Evolutionary conservation across 1,140 invertebrate genomes (phyloP), one percentile per base, ranked within the genome.

Genomic region (Halyomorpha halys): DNA sequence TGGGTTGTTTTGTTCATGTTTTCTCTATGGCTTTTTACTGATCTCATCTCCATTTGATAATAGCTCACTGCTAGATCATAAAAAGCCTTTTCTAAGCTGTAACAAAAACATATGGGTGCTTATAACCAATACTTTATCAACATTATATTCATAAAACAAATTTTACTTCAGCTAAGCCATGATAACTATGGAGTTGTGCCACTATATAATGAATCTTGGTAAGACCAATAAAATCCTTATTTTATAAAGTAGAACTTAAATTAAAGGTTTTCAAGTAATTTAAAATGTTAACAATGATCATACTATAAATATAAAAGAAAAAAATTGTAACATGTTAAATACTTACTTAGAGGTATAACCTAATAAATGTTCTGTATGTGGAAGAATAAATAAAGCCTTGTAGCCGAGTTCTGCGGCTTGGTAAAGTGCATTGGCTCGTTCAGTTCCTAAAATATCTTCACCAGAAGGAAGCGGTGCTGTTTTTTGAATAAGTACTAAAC

Each of bases 1-100:
- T 97, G 94, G 16, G 86, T 88, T 14, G 86, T 91, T 78, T 93
- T 94, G 70, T 94, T 94, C 14, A 97, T 79, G 71, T 93, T 87
- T 73, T 97, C 94, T 68, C 87, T 81, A 74, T 97, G 92, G 45
- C 82, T 83, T 74, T 94, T 91, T 8, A 98, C 85, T 62, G 84
- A 82, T 71, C 88, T 85, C n/a, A 90, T 85, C 77, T 94, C 88
- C 63, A 86, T 84, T 66, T 91, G 86, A 76, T 98, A 98, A 77
- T 96, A 98, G 66, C 81, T 86, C 74, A 94, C 90, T 2, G 91
- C 86, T 67, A 97, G 80, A 72, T 98, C 94, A 76, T 88, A 87
- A 72, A 98, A 94, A 49, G 92, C 91, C 73, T 86, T 91, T 76
- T 98, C 94, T 66, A 98, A 75, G 68, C 91, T 84, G 49, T 78